Evolutionary conservation across 2,113 vertebrate genomes (phyloP).

Genomic region (Erinaceus europaeus): DNA sequence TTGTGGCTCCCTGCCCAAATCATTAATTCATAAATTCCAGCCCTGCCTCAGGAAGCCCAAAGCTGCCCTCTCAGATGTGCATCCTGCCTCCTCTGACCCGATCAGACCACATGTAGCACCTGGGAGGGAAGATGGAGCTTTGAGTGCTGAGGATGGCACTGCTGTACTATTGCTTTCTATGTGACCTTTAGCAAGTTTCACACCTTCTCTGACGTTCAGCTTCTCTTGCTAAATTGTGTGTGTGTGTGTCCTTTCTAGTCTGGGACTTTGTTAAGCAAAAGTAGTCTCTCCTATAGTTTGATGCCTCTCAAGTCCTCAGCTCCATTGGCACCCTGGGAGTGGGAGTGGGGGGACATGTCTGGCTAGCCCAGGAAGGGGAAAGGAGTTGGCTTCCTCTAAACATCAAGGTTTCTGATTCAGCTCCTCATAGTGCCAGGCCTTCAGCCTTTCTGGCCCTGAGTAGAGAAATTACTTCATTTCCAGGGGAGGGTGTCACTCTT

Average conservation of each 20-base stretch:
- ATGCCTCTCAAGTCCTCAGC: not conserved
- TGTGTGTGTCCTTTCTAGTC: not conserved
- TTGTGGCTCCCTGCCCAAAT: not conserved
- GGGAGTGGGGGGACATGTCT: not conserved
- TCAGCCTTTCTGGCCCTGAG: not conserved
- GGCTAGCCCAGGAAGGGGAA: constrained; percentile 16
- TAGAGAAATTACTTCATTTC: constrained; percentile 33
- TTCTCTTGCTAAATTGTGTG: not conserved
- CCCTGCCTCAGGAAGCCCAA: not conserved
- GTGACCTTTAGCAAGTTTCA: not conserved
- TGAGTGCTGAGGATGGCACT: not conserved
- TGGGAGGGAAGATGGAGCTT: not conserved
- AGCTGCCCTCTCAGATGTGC: not conserved
- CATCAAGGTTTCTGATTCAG: constrained; percentile 38
- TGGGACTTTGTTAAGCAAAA: not conserved
- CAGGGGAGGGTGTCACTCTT: not conserved
- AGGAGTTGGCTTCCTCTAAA: not conserved
- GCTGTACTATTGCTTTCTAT: not conserved
- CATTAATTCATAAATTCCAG: not conserved
- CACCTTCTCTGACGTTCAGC: not conserved
- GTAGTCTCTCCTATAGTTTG: not conserved
- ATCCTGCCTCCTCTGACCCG: not conserved
- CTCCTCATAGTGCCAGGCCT: not conserved
- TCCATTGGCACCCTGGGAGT: not conserved
- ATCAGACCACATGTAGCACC: too few relatives aligned